Conservation (phyloP, 2,888 invertebrate genomes). For the Corythucha ciliata region DNA sequence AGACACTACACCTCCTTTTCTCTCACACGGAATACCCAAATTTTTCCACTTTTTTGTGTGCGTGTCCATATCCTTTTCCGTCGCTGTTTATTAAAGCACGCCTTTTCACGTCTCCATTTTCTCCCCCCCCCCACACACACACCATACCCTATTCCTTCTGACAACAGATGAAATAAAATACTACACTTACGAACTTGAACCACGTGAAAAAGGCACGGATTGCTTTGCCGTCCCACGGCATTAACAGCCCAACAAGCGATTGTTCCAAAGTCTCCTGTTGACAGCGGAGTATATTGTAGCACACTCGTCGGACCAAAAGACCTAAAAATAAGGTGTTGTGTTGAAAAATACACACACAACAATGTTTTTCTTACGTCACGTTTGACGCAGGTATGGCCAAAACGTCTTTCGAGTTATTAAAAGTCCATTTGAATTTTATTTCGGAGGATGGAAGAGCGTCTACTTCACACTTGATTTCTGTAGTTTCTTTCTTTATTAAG, state of each 20-base stretch:
- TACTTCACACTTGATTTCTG: constrained; percentile 69
- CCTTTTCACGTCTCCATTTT: no score
- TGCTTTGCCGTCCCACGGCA: constrained; percentile 66
- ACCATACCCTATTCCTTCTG: no score
- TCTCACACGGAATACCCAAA: no score
- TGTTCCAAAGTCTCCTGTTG: constrained; percentile 62
- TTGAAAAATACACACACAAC: no score
- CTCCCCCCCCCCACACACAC: no score
- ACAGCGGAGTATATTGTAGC: constrained; percentile 50
- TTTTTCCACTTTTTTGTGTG: no score
- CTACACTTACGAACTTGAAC: constrained; percentile 69
- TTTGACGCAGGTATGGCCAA: constrained; percentile 58
- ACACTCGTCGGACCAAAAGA: constrained; percentile 41
- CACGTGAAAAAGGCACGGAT: constrained; percentile 72
- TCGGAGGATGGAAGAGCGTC: constrained; percentile 62
- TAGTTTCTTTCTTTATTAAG: constrained; percentile 60
- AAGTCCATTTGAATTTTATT: constrained; percentile 73
- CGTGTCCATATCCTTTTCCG: no score
- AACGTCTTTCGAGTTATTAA: constrained; percentile 68
- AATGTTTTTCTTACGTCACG: no score
- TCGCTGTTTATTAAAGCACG: no score
- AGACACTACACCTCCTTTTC: no score
- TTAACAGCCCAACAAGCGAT: constrained; percentile 83
- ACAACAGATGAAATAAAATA: no score
- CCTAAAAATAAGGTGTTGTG: no score